Evolutionary conservation across 1,140 invertebrate species (phyloP).

Genomic region (Vanessa tameamea): DNA sequence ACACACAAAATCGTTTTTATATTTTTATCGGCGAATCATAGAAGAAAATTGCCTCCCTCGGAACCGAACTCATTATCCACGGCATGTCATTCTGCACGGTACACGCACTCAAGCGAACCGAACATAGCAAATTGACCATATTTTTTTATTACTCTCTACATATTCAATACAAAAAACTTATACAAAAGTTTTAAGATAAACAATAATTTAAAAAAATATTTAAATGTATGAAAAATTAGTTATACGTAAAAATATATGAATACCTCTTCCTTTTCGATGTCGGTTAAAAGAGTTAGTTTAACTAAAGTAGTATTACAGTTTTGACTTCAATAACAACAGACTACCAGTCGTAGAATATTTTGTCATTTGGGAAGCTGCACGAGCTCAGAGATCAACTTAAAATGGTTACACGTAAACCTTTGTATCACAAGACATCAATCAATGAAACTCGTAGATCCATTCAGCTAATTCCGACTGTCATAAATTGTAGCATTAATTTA

Average conservation of each 20-base stretch:
- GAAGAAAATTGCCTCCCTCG: slow-evolving; percentile 33
- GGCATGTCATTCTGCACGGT: slow-evolving; percentile 42
- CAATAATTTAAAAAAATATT: too few species aligned
- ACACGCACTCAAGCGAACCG: slow-evolving; percentile 39
- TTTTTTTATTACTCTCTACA: not conserved
- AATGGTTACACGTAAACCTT: not conserved
- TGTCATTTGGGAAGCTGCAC: not conserved
- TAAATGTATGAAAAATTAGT: not conserved
- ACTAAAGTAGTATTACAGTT: too few species aligned
- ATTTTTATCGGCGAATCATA: slow-evolving; percentile 37
- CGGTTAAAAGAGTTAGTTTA: too few species aligned
- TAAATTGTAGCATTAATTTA: slow-evolving; percentile 79
- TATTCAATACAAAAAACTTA: not conserved
- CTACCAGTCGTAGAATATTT: too few species aligned
- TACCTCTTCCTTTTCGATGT: too few species aligned
- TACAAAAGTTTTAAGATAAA: not conserved
- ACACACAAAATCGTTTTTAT: slow-evolving; percentile 7
- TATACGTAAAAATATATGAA: too few species aligned
- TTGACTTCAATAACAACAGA: too few species aligned
- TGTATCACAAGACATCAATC: slow-evolving; percentile 52
- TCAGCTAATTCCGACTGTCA: slow-evolving; percentile 70
- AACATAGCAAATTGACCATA: slow-evolving; percentile 49
- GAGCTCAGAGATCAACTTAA: not conserved
- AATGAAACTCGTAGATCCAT: slow-evolving; percentile 61
- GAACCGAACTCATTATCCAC: slow-evolving; percentile 46